phyloP scores from a whole-genome alignment of 2,113 vertebrate species.

The Casuarius casuarius region DNA sequence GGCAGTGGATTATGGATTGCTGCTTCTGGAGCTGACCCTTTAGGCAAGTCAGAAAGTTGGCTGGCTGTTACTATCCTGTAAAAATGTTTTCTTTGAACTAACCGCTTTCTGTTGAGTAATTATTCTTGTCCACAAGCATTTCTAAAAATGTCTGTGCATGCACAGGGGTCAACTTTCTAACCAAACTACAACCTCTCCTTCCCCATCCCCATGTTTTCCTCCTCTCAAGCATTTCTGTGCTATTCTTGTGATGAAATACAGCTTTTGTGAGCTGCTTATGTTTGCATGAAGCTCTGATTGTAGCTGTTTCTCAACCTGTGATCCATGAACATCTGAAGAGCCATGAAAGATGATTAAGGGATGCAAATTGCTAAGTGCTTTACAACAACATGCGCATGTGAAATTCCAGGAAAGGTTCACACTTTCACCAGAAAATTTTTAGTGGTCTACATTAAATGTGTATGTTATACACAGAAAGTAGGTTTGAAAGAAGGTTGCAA shows the following conservation, averaged over 20 bases:
- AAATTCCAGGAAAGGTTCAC: background rate
- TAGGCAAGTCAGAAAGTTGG: constrained; percentile 28
- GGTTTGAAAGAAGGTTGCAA: background rate
- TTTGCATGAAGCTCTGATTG: background rate
- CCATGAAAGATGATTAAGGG: background rate
- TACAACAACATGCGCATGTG: background rate
- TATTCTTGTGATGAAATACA: background rate
- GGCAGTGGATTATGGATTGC: background rate
- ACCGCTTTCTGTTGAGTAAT: constrained; percentile 27
- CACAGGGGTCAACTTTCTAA: background rate
- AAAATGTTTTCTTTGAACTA: constrained; percentile 34
- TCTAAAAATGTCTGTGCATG: constrained; percentile 14
- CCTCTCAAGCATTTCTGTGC: background rate
- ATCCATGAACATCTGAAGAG: background rate
- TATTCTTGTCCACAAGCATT: background rate
- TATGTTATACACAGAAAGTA: background rate
- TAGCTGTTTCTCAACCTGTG: background rate
- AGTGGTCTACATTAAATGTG: background rate
- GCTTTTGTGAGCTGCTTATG: background rate
- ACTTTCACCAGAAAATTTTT: background rate
- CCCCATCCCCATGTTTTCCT: background rate
- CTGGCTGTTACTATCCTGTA: background rate
- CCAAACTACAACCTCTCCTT: background rate
- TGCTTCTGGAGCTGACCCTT: background rate
- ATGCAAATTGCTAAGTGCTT: background rate